These are phyloP conservation scores for Myripristis jacobus DNA, from an alignment of 2,797 vertebrate species.

Conservation along the genomic window DNA sequence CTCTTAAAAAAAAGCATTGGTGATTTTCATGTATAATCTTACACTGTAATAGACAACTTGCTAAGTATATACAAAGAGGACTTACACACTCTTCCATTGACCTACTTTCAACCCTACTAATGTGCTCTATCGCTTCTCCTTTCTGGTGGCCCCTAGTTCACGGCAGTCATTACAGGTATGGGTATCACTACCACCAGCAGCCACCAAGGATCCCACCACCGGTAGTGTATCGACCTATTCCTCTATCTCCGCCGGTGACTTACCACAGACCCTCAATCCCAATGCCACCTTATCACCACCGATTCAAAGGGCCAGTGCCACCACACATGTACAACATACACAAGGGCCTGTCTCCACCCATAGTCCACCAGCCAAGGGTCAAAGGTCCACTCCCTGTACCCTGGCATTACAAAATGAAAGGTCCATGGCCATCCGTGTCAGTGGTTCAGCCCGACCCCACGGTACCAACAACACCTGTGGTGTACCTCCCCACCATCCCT, in stretches of 20 bases:
- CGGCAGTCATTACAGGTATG: conserved; percentile 83
- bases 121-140: conserved; percentile 79
- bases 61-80: conserved; percentile 40
- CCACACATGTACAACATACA: conserved; percentile 63
- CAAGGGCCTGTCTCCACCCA: conserved; percentile 65
- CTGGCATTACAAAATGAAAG: conserved; percentile 61
- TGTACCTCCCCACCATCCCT: conserved; percentile 34
- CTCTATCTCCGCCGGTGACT: conserved; percentile 73
- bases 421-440: conserved; percentile 52
- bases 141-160: conserved; percentile 81
- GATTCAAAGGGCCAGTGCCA: conserved; percentile 62
- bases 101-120: conserved; percentile 71
- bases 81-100: conserved; percentile 61
- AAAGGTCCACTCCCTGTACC: conserved; percentile 51
- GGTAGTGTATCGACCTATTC: conserved; percentile 72
- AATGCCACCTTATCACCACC: conserved; percentile 65
- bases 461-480: conserved; percentile 48
- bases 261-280: conserved; percentile 72
- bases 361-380: conserved; percentile 57
- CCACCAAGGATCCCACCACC: conserved; percentile 77
- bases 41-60: conserved; percentile 16
- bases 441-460: conserved; percentile 38
- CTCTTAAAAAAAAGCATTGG: conserved; percentile 18
- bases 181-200: conserved; percentile 83
- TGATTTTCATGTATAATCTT: conserved; percentile 34